A percentile compares a stretch with the other conserved stretches of the same genome.
These are phyloP conservation scores for Lamellibrachia luymesi DNA, from an alignment of 1,140 invertebrate genomes.

Conservation along the genomic window DNA sequence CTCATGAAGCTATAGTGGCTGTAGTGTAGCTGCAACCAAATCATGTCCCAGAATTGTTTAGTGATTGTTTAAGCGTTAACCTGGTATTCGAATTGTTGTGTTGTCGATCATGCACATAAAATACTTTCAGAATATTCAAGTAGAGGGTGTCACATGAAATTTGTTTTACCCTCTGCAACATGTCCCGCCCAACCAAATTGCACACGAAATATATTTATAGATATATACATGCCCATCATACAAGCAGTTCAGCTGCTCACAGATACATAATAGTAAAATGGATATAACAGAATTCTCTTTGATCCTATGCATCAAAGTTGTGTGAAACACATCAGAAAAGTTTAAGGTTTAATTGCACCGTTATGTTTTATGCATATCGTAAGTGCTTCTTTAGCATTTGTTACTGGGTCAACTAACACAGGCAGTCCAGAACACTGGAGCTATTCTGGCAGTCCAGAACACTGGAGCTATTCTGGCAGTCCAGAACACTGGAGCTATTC, in stretches of 20 bases:
- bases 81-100: not conserved
- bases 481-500: not conserved
- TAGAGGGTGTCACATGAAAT: not conserved
- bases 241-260: not conserved
- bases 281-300: not conserved
- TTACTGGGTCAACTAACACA: too few species aligned
- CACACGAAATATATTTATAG: not conserved
- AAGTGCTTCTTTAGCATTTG: too few species aligned
- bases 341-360: not conserved
- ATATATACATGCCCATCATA: not conserved
- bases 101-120: not conserved
- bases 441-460: too few species aligned
- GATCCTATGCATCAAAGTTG: not conserved
- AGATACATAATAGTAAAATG: not conserved
- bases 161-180: not conserved
- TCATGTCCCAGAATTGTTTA: not conserved
- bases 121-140: not conserved
- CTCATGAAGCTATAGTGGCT: not conserved
- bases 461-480: too few species aligned
- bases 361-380: not conserved
- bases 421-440: too few species aligned
- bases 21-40: not conserved
- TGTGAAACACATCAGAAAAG: not conserved
- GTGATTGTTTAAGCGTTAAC: not conserved
- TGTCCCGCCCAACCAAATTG: not conserved